Evolutionary conservation across 1,140 invertebrate genomes (phyloP), one percentile per base, ranked within the genome.

Genomic region (Drosophila varians): DNA sequence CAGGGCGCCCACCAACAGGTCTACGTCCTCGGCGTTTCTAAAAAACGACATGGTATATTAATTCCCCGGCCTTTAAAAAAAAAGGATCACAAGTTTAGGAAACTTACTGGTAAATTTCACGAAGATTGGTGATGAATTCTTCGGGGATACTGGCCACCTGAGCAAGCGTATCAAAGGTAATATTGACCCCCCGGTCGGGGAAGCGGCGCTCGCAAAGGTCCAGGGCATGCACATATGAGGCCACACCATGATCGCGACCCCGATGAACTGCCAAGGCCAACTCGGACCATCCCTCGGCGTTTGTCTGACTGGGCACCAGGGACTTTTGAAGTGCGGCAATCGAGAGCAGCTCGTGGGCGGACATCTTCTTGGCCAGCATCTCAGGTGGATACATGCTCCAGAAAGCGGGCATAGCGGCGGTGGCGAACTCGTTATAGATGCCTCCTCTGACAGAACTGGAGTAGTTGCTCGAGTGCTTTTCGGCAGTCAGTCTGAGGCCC

Each of bases 221-320:
- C 48, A 90, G 26, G 1, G 86, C 89, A 21, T 95, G 92, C 1
- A 95, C 92, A 88, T 99, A 99, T 1, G 96, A 93, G 0, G 97
- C 94, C 19, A 99, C 92, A 0, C 98, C 98, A 87, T 99, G 98
- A 91, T 99, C 98, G 42, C 98, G 92, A 0, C 95, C 96, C 84
- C 95, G 90, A 53, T 95, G 94, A 11, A 95, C 90, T 51, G 94
- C 90, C 70, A 94, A 69, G 55, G 93, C 87, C 83, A 92, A 71
- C 74, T 92, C 92, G 83, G 94, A 92, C 93, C 93, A 93, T 14
- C 89, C 89, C 38, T 84, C 89, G 14, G 48, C 62, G 65, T 80
- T 72, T 0, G 68, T 91, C 42, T 72, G 79, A 14, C 91, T 90
- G 11, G 73, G 77, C 25, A 74, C 64, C 6, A 77, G 56, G 0